Conservation (phyloP, 2,113 vertebrate species). For the Recurvirostra avosetta region DNA sequence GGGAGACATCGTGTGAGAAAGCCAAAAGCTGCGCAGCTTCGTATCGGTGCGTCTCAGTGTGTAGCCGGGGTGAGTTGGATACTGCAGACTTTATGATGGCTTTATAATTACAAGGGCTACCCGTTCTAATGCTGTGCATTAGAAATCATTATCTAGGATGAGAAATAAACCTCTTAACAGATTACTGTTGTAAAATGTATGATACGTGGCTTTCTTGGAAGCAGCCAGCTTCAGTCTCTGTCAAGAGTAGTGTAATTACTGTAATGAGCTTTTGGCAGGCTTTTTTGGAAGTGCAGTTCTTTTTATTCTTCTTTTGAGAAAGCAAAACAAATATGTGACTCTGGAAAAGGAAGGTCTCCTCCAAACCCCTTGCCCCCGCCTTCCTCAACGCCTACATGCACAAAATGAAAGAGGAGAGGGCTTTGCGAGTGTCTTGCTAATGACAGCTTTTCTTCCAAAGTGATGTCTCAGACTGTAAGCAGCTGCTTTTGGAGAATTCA, state of each 20-base stretch:
- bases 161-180: background rate
- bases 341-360: background rate
- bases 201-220: background rate
- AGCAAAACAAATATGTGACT: background rate
- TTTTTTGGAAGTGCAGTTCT: background rate
- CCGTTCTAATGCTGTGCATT: background rate
- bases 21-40: fast-evolving
- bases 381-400: background rate
- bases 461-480: background rate
- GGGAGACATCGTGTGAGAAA: fast-evolving
- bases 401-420: background rate
- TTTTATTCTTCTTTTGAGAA: background rate
- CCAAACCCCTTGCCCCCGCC: background rate
- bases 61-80: background rate
- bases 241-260: background rate
- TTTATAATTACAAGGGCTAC: background rate
- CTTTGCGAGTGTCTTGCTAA: background rate
- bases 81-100: background rate
- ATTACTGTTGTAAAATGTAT: background rate
- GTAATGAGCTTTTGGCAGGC: slow-evolving; percentile 28
- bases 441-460: background rate
- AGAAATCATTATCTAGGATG: slow-evolving; percentile 9
- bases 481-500: slow-evolving; percentile 42
- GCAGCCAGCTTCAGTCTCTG: background rate
- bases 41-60: fast-evolving